phyloP scores from a whole-genome alignment of 2,797 vertebrate genomes.

The Chelmon rostratus region DNA sequence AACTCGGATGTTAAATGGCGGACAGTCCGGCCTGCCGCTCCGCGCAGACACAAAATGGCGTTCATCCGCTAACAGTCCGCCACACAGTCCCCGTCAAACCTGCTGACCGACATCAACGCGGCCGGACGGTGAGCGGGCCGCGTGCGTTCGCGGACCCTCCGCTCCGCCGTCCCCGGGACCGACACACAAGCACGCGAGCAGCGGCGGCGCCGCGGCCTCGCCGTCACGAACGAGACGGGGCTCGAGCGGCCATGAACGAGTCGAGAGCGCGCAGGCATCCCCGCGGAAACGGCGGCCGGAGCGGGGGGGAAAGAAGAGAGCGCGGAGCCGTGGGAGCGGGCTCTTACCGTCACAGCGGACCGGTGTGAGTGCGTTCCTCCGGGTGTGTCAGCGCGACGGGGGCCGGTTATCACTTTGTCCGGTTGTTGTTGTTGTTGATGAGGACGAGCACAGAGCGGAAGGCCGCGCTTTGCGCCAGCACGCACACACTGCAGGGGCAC shows the following conservation, averaged over 20 bases:
- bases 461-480: constrained; percentile 83
- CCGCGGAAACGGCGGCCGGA: constrained; percentile 44
- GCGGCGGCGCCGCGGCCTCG: constrained; percentile 69
- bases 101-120: not conserved
- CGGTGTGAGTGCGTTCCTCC: constrained; percentile 34
- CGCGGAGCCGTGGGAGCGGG: constrained; percentile 36
- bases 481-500: constrained; percentile 80
- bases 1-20: constrained; percentile 55
- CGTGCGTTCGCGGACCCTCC: constrained; percentile 35
- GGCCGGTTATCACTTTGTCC: constrained; percentile 64
- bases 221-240: constrained; percentile 62
- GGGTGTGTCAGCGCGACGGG: constrained; percentile 51
- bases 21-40: constrained; percentile 13
- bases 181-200: constrained; percentile 77
- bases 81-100: not conserved
- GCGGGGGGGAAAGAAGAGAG: constrained; percentile 30
- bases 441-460: constrained; percentile 82
- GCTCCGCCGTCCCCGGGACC: constrained; percentile 62
- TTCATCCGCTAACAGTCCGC: not conserved
- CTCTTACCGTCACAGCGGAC: constrained; percentile 77
- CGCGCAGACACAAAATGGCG: constrained; percentile 56
- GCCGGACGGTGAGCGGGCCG: constrained; percentile 2
- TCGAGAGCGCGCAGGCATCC: constrained; percentile 84
- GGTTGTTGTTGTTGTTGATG: constrained; percentile 74
- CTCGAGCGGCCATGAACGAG: constrained; percentile 80